Base-by-base conservation (phyloP, 2,888 invertebrate species). In the Zele albiditarsus region DNA sequence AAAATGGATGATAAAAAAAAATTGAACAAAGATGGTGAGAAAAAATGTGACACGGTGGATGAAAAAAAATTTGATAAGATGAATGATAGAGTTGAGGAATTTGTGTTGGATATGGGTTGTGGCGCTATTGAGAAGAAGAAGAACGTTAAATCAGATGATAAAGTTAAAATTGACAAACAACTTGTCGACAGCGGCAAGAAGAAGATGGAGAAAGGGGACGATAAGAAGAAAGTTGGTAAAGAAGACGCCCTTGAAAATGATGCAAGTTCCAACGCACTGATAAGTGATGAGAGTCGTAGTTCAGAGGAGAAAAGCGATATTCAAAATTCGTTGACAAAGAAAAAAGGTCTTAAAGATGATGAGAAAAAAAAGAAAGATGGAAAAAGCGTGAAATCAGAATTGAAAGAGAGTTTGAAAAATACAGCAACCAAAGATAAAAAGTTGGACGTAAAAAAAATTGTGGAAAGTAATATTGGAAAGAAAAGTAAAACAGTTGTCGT, bases 351-450 rank as follows among this genome's bases (percentile, higher is more conserved):
- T 4, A 85, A 85, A 78, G 70, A 73, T 42, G 86, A 86, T 74
- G 86, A 87, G 2, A 86, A 86, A 33, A 87, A 86, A 72, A 86
- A 83, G 77, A 89, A 89, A 77, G 84, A 86, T n/a, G 79, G 77
- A 14, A 88, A 87, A 73, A 49, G 71, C 12, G 72, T 78, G 3
- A 88, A 87, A 79, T 66, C 76, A n/a, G 88, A 87, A 14, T 72
- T 77, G 14, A 88, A 84, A 77, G 85, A 85, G 71, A 81, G 81
- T 73, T 73, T 81, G 33, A 89, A 87, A 77, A 83, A 80, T 68
- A 72, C 78, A 74, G 78, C 81, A 77, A 81, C 80, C 78, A 88
- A 86, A 80, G 88, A 88, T 25, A 87, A 86, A 77, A 88, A 86
- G 80, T 72, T 84, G 25, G 89, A 88, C 42, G 79, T 80, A 38